Evolutionary conservation across 1,140 invertebrate species (phyloP), one percentile per base, ranked within the genome.

Genomic region (Drosophila ogumai): DNA sequence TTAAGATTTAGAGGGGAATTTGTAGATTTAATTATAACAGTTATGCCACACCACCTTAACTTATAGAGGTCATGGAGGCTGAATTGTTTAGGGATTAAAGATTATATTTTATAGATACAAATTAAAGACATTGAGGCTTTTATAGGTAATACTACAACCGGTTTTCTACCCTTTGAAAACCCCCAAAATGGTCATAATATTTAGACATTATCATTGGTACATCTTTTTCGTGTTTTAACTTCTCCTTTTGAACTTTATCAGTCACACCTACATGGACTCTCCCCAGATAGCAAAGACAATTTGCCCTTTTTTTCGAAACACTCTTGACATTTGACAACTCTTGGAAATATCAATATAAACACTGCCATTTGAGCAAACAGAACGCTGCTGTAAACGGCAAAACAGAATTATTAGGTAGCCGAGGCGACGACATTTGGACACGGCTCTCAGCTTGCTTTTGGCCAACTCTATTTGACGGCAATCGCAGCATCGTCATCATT

Each of bases 391-490:
- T 75, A 59, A 65, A 58, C 57, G 65, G 36, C 44, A 63, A 60
- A 46, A 34, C 43, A 58, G 50, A 82, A 84, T 84, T 85, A 81
- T 85, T 58, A 67, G 73, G 77, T 76, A 84, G 81, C 72, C 44
- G 6, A 3, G 68, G 73, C 2, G 25, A 22, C 81, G 77, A 60
- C 77, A 85, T 81, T 82, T 75, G 81, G 81, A 82, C 75, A 84
- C 81, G 76, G 76, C 41, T 50, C 49, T 76, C 31, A 43, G 54
- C 54, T 32, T 32, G 10, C 22, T 63, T 81, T 84, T 67, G 77
- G 81, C 81, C 81, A 77, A 76, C 81, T 84, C 77, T 85, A 84
- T 84, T 84, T 81, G 81, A 84, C 58, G 79, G 52, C 68, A 72
- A 69, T 72, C 75, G 72, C 69, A 22, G 41, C 75, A 25, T 15